Base-by-base conservation (phyloP, 2,113 vertebrate species). In the Piprites chloris region DNA sequence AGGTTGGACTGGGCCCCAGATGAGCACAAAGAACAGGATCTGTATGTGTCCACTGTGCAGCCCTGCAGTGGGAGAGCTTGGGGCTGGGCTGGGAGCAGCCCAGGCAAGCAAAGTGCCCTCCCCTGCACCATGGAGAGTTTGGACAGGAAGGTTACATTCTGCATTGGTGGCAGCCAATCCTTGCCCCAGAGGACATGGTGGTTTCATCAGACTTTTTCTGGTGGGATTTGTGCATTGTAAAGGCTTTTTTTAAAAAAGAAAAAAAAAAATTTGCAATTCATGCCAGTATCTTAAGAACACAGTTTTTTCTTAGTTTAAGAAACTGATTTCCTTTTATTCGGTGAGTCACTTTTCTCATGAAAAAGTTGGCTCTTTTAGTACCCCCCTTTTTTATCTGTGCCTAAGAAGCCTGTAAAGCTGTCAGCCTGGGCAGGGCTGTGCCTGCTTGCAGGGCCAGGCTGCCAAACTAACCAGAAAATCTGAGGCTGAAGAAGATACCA, bases 321-420 rank as follows among this genome's bases (percentile, higher is more conserved):
- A 84, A 83, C 33, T 2, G 0, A 3, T 79, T 95, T 81, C 59
- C n/a, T 97, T 94, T 95, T 69, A 71, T 77, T 73, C 33, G 21
- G 7, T 6, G 62, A 85, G 33, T 90, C 30, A 15, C 59, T 96
- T 91, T 94, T 93, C 67, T 87, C 26, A 82, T 41, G 21, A 82
- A 52, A 47, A 62, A 21, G 17, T 86, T 41, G 12, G 22, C 44
- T 72, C n/a, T 67, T 76, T 33, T 55, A 41, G 19, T 62, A 27
- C 6, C 32, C 13, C 37, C 9, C 44, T 61, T 86, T 95, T 95
- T 78, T 28, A 62, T 78, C 75, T 77, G 2, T 73, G 69, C 37
- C 8, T 35, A 12, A 91, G 65, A 76, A 66, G 23, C 33, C 32
- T 19, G 3, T 1, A 5, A 35, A 84, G 82, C 55, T 35, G 63